These are phyloP conservation scores for Corvus hawaiiensis DNA, from an alignment of 2,113 vertebrate species.

Conservation along the genomic window DNA sequence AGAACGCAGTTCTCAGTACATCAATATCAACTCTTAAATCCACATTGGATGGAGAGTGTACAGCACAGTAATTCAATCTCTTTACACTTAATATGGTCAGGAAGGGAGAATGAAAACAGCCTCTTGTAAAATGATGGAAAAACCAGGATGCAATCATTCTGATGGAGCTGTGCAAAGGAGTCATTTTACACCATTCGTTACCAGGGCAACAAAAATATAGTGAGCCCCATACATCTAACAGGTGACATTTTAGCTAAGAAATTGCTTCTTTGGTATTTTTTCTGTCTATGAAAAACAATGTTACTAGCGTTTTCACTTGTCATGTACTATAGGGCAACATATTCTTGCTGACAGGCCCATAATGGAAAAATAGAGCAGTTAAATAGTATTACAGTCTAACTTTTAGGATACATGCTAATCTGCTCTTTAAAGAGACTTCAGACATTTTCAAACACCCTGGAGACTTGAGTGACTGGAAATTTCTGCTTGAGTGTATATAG, in stretches of 20 bases:
- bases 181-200: constrained; percentile 85
- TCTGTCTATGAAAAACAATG: constrained; percentile 84
- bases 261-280: constrained; percentile 84
- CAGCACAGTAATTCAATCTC: constrained; percentile 85
- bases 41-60: constrained; percentile 80
- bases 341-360: constrained; percentile 79
- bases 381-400: constrained; percentile 78
- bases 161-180: constrained; percentile 82
- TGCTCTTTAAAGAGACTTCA: constrained; percentile 76
- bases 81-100: constrained; percentile 84
- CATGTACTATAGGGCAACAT: constrained; percentile 81
- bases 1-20: constrained; percentile 78
- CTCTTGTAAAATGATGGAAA: constrained; percentile 86
- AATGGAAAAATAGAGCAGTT: constrained; percentile 83
- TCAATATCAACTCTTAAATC: constrained; percentile 87
- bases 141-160: constrained; percentile 88
- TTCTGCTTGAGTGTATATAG: constrained; percentile 38
- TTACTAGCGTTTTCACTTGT: constrained; percentile 83
- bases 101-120: constrained; percentile 85
- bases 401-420: constrained; percentile 83
- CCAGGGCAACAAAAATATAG: constrained; percentile 85
- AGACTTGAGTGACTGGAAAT: constrained; percentile 66
- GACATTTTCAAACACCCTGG: constrained; percentile 72
- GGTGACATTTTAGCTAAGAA: constrained; percentile 87
- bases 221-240: constrained; percentile 82